These are phyloP conservation scores for Trachelus troglodyta DNA, from an alignment of 2,888 invertebrate species.

Conservation along the genomic window DNA sequence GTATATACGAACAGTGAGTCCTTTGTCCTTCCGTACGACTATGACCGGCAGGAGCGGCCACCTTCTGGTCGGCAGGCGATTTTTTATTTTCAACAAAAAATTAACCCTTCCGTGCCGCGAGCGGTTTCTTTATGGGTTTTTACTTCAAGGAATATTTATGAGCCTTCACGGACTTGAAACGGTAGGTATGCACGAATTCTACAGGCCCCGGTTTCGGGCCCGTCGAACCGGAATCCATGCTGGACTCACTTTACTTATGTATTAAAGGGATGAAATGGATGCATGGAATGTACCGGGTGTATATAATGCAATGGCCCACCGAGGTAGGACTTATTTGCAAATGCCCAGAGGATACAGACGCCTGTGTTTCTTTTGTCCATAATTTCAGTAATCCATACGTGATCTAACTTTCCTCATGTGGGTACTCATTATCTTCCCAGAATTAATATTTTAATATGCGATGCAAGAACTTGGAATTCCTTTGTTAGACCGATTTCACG, in stretches of 20 bases:
- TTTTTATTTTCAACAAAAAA: slow-evolving; percentile 43
- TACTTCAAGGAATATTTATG: slow-evolving; percentile 61
- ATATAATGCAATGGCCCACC: neutral
- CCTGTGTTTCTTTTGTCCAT: neutral
- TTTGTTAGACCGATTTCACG: neutral
- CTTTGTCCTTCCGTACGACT: slow-evolving; percentile 46
- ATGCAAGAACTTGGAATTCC: neutral
- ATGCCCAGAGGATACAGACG: neutral
- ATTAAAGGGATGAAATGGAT: neutral
- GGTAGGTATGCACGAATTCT: slow-evolving; percentile 32
- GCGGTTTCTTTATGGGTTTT: slow-evolving; percentile 63
- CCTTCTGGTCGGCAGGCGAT: slow-evolving; percentile 32
- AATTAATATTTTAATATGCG: neutral
- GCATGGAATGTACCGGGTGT: neutral
- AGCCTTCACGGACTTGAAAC: slow-evolving; percentile 42
- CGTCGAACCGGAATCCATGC: neutral
- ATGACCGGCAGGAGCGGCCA: slow-evolving; percentile 33
- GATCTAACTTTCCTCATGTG: neutral
- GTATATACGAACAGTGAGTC: slow-evolving; percentile 35
- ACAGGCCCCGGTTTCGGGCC: slow-evolving; percentile 15
- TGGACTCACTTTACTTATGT: neutral
- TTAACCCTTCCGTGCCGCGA: slow-evolving; percentile 61
- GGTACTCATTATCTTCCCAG: neutral
- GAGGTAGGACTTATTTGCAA: neutral
- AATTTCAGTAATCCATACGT: neutral